Percentiles rank a stretch among this genome's conserved stretches.
Evolutionary conservation across 2,888 invertebrate genomes (phyloP).

Genomic region (Aquatica leii): DNA sequence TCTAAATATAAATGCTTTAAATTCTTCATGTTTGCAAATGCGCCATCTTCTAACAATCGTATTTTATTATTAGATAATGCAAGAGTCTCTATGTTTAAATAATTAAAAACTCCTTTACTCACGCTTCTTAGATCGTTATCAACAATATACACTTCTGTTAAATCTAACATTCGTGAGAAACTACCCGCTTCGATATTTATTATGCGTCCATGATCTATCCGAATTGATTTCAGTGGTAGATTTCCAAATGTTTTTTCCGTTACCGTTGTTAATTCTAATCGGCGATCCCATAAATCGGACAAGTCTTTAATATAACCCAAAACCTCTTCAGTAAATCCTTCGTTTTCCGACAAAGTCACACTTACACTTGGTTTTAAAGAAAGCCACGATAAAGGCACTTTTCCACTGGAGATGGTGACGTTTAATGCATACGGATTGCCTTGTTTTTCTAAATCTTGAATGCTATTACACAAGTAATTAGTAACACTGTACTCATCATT

Average conservation of each 20-base stretch:
- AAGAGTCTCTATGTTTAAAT: slow-evolving; percentile 12
- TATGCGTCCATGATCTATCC: slow-evolving; percentile 8
- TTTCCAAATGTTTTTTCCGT: not conserved
- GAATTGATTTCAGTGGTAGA: slow-evolving; percentile 8
- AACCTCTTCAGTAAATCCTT: not conserved
- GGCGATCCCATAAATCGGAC: not conserved
- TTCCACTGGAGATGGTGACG: slow-evolving; percentile 14
- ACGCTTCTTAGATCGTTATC: slow-evolving; percentile 2
- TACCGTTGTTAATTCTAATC: not conserved
- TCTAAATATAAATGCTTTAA: slow-evolving; percentile 18
- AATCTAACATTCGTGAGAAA: slow-evolving; percentile 11
- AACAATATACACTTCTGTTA: slow-evolving; percentile 6
- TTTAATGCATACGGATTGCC: slow-evolving; percentile 9
- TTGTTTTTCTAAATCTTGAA: slow-evolving; percentile 19
- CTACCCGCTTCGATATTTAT: not conserved
- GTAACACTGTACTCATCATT: not conserved
- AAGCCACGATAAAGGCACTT: not conserved
- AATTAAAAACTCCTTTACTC: slow-evolving; percentile 13
- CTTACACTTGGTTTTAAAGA: not conserved
- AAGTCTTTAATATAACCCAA: not conserved
- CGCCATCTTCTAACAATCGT: slow-evolving; percentile 11
- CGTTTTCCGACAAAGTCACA: not conserved
- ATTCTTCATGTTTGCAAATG: slow-evolving; percentile 12
- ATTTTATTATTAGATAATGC: slow-evolving; percentile 17
- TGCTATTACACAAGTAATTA: slow-evolving; percentile 10